Percentiles rank a stretch among this genome's conserved stretches.
Conservation (phyloP, 2,888 invertebrate genomes). For the Tipula helvola region DNA sequence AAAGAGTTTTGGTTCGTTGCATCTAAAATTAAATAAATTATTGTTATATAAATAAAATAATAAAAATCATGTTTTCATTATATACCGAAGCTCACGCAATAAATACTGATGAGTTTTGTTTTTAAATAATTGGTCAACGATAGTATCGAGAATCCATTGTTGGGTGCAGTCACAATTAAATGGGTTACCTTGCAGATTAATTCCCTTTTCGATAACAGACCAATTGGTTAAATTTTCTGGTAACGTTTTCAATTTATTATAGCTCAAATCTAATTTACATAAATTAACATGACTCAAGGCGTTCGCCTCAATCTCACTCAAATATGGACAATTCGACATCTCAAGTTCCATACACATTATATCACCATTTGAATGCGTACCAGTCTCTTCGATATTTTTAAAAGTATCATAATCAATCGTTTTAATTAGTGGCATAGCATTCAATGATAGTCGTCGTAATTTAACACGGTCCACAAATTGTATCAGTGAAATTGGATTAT, state of each 20-base stretch:
- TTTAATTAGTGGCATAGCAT: slow-evolving; percentile 12
- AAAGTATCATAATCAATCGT: slow-evolving; percentile 12
- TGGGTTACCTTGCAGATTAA: slow-evolving; percentile 17
- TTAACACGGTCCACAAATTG: slow-evolving; percentile 11
- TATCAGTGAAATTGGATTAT: slow-evolving; percentile 15
- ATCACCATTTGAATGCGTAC: neutral
- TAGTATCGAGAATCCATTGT: slow-evolving; percentile 14
- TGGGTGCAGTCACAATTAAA: slow-evolving; percentile 14
- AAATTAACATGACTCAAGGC: slow-evolving; percentile 8
- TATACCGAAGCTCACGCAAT: slow-evolving; percentile 12
- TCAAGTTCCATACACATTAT: slow-evolving; percentile 9
- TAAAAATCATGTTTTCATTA: neutral
- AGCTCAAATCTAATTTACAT: slow-evolving; percentile 15
- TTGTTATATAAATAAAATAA: neutral
- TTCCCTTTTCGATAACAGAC: slow-evolving; percentile 12
- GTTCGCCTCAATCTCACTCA: neutral
- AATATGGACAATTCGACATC: slow-evolving; percentile 12
- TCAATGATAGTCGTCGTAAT: slow-evolving; percentile 11
- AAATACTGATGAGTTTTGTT: slow-evolving; percentile 13
- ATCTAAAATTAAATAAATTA: slow-evolving; percentile 9
- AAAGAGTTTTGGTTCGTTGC: slow-evolving; percentile 13
- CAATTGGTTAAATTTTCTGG: slow-evolving; percentile 12
- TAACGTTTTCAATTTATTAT: slow-evolving; percentile 14
- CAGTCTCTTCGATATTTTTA: slow-evolving; percentile 9
- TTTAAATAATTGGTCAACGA: slow-evolving; percentile 12